Base-by-base conservation (phyloP, 2,888 invertebrate genomes). In the Ormyrus rosae region DNA sequence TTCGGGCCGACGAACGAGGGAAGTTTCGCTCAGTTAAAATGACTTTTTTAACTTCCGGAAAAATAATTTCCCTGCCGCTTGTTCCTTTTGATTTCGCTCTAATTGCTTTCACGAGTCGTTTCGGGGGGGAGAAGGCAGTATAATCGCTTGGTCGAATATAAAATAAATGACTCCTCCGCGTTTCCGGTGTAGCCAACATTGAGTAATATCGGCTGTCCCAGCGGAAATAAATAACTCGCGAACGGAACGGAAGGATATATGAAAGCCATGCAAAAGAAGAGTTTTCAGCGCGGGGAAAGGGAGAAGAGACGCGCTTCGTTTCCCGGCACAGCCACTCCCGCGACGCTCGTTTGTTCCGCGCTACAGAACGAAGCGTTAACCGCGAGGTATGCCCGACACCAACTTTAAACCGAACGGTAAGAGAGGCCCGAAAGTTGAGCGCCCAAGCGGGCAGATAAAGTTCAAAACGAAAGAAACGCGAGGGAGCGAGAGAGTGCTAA, bases 381-480 rank as follows among this genome's bases (percentile, higher is more conserved):
- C 79, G 61, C 83, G 71, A 53, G 68, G 46, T 76, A 34, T 71
- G 51, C n/a, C 8, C 9, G 45, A 78, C 79, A 75, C 71, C 74
- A 85, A 85, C 83, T 85, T 84, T 79, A 75, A 81, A 82, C 80
- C 83, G 82, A 84, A 84, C 78, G 65, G 75, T 76, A 82, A 79
- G 78, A 81, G 80, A 76, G 82, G 53, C 19, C 34, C n/a, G 81
- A 83, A 86, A 86, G 86, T 85, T 85, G 83, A 81, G 81, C 77
- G 55, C 48, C 34, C 48, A 46, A 34, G 68, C 56, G 61, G n/a
- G 53, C 78, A 67, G 45, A 71, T 69, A 64, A 80, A 67, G 77
- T 46, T 61, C 55, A 13, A 48, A 50, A 58, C 50, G 79, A 64
- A 64, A 58, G 69, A 68, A 34, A 60, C 53, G 8, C 9, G 2